phyloP scores from a whole-genome alignment of 2,797 vertebrate genomes.

The Dendrocincla tyrannina region DNA sequence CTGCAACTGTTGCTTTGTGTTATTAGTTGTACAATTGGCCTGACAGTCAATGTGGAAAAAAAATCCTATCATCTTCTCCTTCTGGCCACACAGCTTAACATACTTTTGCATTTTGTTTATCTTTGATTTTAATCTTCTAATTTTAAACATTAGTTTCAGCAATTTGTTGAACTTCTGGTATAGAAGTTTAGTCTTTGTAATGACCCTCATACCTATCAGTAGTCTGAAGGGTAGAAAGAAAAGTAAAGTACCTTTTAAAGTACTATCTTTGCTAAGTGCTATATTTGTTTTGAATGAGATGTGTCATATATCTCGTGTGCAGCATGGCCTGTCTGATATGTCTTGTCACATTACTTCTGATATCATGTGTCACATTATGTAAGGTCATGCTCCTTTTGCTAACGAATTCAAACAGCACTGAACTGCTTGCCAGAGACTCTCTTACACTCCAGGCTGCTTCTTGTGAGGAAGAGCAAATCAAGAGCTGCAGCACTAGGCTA shows the following conservation, averaged over 20 bases:
- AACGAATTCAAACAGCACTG: not conserved
- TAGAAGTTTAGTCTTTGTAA: not conserved
- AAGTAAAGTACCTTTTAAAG: conserved; percentile 25
- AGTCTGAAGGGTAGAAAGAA: not conserved
- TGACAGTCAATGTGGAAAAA: not conserved
- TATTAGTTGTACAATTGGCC: not conserved
- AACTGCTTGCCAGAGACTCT: not conserved
- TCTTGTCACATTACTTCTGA: conserved; percentile 58
- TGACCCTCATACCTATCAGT: not conserved
- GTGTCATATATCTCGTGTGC: conserved; percentile 19
- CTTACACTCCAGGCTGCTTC: not conserved
- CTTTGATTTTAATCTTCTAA: not conserved
- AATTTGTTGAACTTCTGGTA: not conserved
- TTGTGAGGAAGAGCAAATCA: conserved; percentile 12
- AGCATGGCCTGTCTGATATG: conserved; percentile 23
- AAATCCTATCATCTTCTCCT: not conserved
- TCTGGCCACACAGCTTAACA: not conserved
- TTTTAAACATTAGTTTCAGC: not conserved
- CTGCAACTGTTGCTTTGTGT: not conserved
- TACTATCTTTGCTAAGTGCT: conserved; percentile 40
- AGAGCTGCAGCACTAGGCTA: not conserved
- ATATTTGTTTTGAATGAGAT: conserved; percentile 51
- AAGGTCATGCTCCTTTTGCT: conserved; percentile 54
- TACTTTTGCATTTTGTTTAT: not conserved
- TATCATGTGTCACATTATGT: conserved; percentile 57